Evolutionary conservation across 2,888 invertebrate genomes (phyloP), one percentile per base, ranked within the genome.

Genomic region (Pocota personata): DNA sequence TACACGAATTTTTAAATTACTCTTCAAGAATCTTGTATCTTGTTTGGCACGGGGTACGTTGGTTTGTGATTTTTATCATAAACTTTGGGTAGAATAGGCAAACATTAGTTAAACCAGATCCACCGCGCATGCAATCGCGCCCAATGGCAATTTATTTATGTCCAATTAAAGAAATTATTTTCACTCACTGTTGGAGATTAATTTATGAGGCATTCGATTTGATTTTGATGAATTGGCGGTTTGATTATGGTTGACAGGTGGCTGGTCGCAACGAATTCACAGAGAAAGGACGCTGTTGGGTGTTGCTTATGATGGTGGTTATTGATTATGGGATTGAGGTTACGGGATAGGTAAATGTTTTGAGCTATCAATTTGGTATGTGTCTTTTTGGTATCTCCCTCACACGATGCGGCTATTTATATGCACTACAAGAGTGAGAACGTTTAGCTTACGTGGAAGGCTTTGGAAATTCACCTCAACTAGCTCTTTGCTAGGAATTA

Each of bases 201-300:
- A 30, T 73, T 73, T 73, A 73, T 73, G 60, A 30, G 55, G 35
- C 16, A 43, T 46, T 57, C 24, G 32, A 40, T 35, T 48, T 2
- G 57, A 76, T 69, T 60, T 60, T 77, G 77, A 77, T 77, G 67
- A 77, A 77, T 77, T 50, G 50, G 8, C 16, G 58, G 43, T 52
- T 77, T 50, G 30, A 60, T 67, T 77, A 21, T 30, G 60, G 37
- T 14, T 16, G 77, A 60, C 77, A 60, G 35, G 67, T 60, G 37
- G 12, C 32, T 46, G 72, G 57, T n/a, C 58, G 21, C 19, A 57
- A 50, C 57, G 57, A 66, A 66, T 67, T 43, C 50, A 43, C 27
- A 43, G 48, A 32, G 21, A 64, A 37, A 30, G 40, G 19, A 2
- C 52, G 32, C 43, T 19, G 40, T 19, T 50, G 60, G 72, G 19